Evolutionary conservation across 2,888 invertebrate genomes (phyloP), one percentile per base, ranked within the genome.

Genomic region (Ligdia adustata): DNA sequence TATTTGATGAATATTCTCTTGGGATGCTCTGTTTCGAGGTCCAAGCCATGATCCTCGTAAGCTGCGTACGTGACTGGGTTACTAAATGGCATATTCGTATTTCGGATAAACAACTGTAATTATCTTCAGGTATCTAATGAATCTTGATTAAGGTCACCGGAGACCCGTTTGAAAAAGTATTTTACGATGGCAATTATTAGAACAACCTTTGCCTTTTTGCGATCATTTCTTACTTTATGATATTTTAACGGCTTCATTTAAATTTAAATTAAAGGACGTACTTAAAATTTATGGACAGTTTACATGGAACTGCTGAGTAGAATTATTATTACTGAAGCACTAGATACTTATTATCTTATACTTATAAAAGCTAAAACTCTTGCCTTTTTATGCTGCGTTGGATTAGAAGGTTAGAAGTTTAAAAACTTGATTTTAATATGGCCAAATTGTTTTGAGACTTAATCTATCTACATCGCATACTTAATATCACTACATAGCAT

Each of bases 41-140:
- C 4, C 57, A 50, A 43, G 55, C 54, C 63, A 57, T 53, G 56
- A 57, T 63, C 63, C 65, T 63, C 52, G 70, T 73, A 72, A 77
- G 75, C 60, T 56, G 37, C 18, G 62, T 55, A 76, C 86, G 85
- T 82, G 86, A 63, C 59, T 41, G 39, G 63, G 69, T 68, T 75
- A 33, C 56, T 35, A 65, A 78, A 50, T 28, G 28, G 59, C 54
- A 70, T 63, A 77, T 82, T 72, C 74, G 58, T 69, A 74, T 75
- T 60, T 55, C 13, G 55, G 53, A 58, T 57, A 60, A 57, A 57
- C 55, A 57, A 56, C 6, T 50, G 52, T 46, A 66, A 70, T 74
- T 69, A 69, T 67, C 61, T 66, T 43, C 62, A 72, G 69, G 64
- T 71, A 68, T 52, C 53, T 64, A 66, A 72, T 64, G 64, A 67